Evolutionary conservation across 64 coral and sea anemone genomes (phyloP).

Genomic region (Montipora foliosa): DNA sequence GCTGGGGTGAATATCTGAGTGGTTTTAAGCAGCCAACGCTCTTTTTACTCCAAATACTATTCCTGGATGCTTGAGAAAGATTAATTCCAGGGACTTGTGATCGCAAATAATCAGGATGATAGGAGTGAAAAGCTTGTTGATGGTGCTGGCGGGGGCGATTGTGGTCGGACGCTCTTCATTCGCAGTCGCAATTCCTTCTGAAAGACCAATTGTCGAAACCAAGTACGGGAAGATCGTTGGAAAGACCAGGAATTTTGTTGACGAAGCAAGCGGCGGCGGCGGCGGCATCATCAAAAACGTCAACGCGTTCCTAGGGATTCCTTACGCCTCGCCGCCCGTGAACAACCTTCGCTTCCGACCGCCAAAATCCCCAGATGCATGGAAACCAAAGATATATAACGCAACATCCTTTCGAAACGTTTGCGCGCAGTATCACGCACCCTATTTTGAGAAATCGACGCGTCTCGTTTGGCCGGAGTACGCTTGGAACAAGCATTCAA

Average conservation of each 20-base stretch:
- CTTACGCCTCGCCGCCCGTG: constrained; percentile 78
- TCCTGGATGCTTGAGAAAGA: neutral
- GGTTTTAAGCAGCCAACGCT: neutral
- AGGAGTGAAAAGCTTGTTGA: neutral
- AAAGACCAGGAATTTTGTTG: constrained; percentile 19
- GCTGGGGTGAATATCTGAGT: constrained; percentile 16
- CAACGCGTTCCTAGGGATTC: constrained; percentile 84
- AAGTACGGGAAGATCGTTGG: constrained; percentile 70
- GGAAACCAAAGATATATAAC: constrained; percentile 71
- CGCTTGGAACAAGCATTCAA: constrained; percentile 43
- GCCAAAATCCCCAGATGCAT: constrained; percentile 53
- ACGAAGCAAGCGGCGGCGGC: constrained; percentile 16
- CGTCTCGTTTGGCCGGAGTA: constrained; percentile 61
- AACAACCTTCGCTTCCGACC: constrained; percentile 77
- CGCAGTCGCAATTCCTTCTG: constrained; percentile 1
- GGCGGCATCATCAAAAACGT: neutral
- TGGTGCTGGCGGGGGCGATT: neutral
- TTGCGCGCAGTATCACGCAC: constrained; percentile 43
- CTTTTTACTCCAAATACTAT: neutral
- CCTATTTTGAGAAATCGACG: constrained; percentile 42
- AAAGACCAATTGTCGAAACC: constrained; percentile 49
- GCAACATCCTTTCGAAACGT: constrained; percentile 74
- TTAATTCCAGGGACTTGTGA: constrained; percentile 13
- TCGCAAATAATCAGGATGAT: constrained; percentile 10
- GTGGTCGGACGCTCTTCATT: neutral